phyloP scores from a whole-genome alignment of 2,888 invertebrate genomes.

The Apotomis capreana region DNA sequence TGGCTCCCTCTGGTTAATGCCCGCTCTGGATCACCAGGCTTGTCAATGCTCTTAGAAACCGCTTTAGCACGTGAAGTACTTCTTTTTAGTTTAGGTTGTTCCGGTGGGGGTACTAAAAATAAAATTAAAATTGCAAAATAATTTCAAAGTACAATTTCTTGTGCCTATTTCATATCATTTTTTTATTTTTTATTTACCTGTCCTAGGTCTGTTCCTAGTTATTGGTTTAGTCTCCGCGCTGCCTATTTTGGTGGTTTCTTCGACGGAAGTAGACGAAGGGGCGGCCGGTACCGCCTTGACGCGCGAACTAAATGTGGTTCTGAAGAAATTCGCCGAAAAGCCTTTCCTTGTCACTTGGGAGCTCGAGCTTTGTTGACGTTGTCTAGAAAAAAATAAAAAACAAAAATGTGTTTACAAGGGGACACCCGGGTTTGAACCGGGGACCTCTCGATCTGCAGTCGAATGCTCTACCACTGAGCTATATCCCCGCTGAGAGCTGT shows the following conservation, averaged over 20 bases:
- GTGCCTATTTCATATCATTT: too few relatives aligned
- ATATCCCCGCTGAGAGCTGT: slow-evolving; percentile 61
- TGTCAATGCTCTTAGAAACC: slow-evolving; percentile 57
- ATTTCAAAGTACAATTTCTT: neutral
- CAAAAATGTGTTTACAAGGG: slow-evolving; percentile 55
- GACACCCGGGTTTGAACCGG: slow-evolving; percentile 83
- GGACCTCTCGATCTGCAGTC: slow-evolving; percentile 83
- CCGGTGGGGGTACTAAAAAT: slow-evolving; percentile 55
- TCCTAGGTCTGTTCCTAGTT: slow-evolving; percentile 77
- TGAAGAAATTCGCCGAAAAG: slow-evolving; percentile 76
- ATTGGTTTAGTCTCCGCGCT: slow-evolving; percentile 80
- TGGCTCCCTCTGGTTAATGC: slow-evolving; percentile 59
- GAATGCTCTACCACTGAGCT: slow-evolving; percentile 83
- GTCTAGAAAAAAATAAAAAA: slow-evolving; percentile 55
- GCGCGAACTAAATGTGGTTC: slow-evolving; percentile 77
- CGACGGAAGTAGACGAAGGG: slow-evolving; percentile 55
- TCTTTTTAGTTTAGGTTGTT: slow-evolving; percentile 59
- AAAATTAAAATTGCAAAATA: neutral
- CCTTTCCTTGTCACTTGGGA: slow-evolving; percentile 56
- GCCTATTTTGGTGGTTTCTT: slow-evolving; percentile 78
- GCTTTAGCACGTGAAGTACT: slow-evolving; percentile 59
- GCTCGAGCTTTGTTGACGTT: slow-evolving; percentile 50
- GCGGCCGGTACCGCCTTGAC: slow-evolving; percentile 74
- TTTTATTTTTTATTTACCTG: slow-evolving; percentile 57
- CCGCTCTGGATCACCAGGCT: slow-evolving; percentile 60